A percentile compares a stretch with the other conserved stretches of the same genome.
Conservation (phyloP, 2,888 invertebrate species). For the Mesopsocus fuscifrons region DNA sequence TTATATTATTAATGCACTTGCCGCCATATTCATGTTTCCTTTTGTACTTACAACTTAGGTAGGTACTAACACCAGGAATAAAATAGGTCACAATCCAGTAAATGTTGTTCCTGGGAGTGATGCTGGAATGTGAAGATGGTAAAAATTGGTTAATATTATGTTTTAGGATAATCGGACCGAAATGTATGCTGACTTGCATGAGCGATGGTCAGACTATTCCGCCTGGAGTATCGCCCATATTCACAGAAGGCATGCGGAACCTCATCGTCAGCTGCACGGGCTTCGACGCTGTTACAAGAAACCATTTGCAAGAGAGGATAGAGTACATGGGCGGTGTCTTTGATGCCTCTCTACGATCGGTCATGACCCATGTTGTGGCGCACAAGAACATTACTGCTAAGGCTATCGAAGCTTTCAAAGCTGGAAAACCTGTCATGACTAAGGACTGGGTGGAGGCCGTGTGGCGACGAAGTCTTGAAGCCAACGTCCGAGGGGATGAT, state of each 20-base stretch:
- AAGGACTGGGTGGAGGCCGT: constrained; percentile 62
- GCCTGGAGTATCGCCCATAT: constrained; percentile 53
- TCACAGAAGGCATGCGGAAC: constrained; percentile 60
- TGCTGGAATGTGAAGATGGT: too few relatives aligned
- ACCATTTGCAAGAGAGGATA: constrained; percentile 38
- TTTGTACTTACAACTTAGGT: too few relatives aligned
- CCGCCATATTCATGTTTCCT: too few relatives aligned
- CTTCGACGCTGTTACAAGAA: constrained; percentile 29
- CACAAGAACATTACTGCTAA: constrained; percentile 22
- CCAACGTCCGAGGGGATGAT: constrained; percentile 42
- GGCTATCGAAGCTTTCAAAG: constrained; percentile 39
- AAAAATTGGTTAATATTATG: background rate
- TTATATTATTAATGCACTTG: constrained; percentile 9
- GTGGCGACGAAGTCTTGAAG: constrained; percentile 48
- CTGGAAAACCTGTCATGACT: constrained; percentile 51
- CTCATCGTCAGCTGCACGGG: constrained; percentile 45
- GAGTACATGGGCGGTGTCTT: constrained; percentile 62
- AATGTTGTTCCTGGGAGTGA: too few relatives aligned
- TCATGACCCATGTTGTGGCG: constrained; percentile 66
- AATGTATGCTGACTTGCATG: constrained; percentile 56
- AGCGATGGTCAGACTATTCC: constrained; percentile 54
- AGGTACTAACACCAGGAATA: too few relatives aligned
- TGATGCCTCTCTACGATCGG: constrained; percentile 37
- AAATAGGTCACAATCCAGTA: too few relatives aligned
- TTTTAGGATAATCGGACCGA: constrained; percentile 59